Evolutionary conservation across 2,113 vertebrate species (phyloP).

Genomic region (Sturnira hondurensis): DNA sequence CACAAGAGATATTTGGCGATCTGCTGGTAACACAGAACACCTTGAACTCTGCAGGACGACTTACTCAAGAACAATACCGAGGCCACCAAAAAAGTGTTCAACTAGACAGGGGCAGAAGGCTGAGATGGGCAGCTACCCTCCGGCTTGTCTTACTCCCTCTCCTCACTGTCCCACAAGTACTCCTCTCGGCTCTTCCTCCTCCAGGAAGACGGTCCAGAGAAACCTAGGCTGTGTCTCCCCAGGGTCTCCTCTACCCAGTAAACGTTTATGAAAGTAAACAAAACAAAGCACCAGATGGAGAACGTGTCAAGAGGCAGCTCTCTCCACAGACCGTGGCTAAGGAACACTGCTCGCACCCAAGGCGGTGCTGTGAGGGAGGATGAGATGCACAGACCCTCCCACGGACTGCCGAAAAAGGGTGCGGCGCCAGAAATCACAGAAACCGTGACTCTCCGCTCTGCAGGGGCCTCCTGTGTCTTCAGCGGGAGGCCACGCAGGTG

Average conservation of each 20-base stretch:
- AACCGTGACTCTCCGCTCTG: neutral
- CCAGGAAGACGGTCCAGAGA: neutral
- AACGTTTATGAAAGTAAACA: neutral
- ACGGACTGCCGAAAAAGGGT: constrained; percentile 3
- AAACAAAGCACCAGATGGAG: neutral
- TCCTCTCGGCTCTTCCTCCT: neutral
- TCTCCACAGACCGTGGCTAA: no score
- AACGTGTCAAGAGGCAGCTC: neutral
- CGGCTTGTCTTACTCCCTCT: neutral
- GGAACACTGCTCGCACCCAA: neutral
- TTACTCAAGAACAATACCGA: neutral
- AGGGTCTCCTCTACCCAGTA: neutral
- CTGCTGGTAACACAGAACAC: neutral
- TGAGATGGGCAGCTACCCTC: fast-evolving
- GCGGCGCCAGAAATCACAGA: neutral
- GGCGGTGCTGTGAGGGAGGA: neutral
- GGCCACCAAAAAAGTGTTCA: no score
- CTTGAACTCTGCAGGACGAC: neutral
- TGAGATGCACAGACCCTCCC: neutral
- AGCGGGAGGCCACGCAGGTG: neutral
- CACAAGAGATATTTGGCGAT: neutral
- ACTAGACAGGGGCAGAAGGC: fast-evolving
- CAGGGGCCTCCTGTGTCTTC: neutral
- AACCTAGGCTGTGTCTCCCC: neutral
- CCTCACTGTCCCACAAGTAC: fast-evolving